Evolutionary conservation across 2,888 invertebrate genomes (phyloP).

Genomic region (Nemotelus nigrinus): DNA sequence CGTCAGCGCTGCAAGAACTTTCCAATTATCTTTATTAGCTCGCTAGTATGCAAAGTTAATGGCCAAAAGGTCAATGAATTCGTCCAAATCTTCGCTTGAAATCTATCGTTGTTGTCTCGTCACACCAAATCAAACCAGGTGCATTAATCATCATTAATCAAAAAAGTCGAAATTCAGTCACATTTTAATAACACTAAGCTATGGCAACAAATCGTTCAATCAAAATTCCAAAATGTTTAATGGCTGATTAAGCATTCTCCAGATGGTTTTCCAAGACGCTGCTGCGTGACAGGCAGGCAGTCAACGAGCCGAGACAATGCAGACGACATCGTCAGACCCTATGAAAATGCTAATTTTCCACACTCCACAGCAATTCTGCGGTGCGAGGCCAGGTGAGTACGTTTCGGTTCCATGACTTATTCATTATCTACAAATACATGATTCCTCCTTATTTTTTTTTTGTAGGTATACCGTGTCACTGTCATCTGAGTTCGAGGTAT

Average conservation of each 20-base stretch:
- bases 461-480: neutral
- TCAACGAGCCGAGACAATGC: neutral
- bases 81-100: neutral
- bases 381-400: slow-evolving; percentile 18
- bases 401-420: slow-evolving; percentile 26
- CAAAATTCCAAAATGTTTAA: slow-evolving; percentile 35
- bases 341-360: slow-evolving; percentile 36
- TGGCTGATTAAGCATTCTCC: slow-evolving; percentile 25
- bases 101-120: neutral
- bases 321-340: neutral
- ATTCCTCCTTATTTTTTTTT: slow-evolving; percentile 15
- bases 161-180: slow-evolving; percentile 13
- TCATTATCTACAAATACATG: slow-evolving; percentile 15
- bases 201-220: slow-evolving; percentile 35
- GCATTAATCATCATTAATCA: slow-evolving; percentile 37
- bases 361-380: neutral
- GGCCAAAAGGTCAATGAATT: neutral
- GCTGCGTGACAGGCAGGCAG: neutral
- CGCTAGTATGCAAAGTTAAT: slow-evolving; percentile 4
- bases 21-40: no score
- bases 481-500: neutral
- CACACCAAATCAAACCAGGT: slow-evolving; percentile 8
- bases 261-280: neutral
- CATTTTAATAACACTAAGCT: slow-evolving; percentile 33
- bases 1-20: no score